phyloP scores from a whole-genome alignment of 2,888 invertebrate genomes.

The Synergus japonicus region DNA sequence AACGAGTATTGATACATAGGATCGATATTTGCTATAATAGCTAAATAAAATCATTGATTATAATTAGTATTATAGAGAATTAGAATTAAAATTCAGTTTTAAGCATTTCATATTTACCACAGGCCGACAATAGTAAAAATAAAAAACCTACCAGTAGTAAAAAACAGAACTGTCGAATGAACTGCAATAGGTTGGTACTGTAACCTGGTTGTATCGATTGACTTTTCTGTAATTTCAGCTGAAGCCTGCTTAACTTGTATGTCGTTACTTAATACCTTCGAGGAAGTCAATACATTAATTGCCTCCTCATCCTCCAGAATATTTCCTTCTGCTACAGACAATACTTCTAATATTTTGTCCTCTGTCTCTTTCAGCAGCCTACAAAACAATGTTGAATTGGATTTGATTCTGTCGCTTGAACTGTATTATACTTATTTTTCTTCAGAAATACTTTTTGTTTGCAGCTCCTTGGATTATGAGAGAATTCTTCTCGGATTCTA shows the following conservation, averaged over 20 bases:
- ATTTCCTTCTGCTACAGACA: conserved; percentile 86
- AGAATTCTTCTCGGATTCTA: conserved; percentile 93
- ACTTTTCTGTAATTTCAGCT: conserved; percentile 92
- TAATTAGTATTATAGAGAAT: neutral
- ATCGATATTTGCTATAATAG: conserved; percentile 93
- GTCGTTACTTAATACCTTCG: conserved; percentile 93
- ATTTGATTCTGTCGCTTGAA: neutral
- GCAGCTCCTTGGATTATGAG: conserved; percentile 93
- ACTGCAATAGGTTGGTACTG: conserved; percentile 94
- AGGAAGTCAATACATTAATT: conserved; percentile 90
- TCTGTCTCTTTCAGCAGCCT: conserved; percentile 92
- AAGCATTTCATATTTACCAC: neutral
- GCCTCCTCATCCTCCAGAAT: conserved; percentile 95
- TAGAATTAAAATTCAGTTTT: neutral
- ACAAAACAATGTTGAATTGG: neutral
- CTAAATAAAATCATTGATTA: conserved; percentile 76
- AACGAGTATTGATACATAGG: conserved; percentile 99
- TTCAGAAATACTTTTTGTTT: conserved; percentile 80
- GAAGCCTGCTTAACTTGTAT: conserved; percentile 94
- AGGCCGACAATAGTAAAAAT: neutral
- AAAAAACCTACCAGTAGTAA: conserved; percentile 85
- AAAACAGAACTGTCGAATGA: conserved; percentile 94
- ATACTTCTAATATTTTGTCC: conserved; percentile 90
- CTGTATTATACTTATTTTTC: neutral
- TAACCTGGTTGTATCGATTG: conserved; percentile 90